phyloP scores from a whole-genome alignment of 92 coral and sea anemone genomes.

The Siderastrea siderea region DNA sequence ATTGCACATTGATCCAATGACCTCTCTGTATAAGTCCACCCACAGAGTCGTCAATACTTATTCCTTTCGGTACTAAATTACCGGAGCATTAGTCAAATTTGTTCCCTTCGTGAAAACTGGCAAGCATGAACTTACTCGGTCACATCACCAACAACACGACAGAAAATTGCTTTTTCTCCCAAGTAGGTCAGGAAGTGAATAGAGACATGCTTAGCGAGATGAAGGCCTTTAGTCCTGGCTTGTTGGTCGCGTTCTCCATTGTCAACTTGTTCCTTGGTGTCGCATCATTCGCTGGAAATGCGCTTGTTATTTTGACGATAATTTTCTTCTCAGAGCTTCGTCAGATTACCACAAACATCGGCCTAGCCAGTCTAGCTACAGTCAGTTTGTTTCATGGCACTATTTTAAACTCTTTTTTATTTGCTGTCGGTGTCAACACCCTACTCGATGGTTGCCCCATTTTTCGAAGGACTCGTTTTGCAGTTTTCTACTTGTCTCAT shows the following conservation, averaged over 20 bases:
- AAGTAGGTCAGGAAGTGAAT: too few relatives aligned
- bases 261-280: not conserved
- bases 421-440: not conserved
- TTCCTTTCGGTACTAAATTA: too few relatives aligned
- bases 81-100: too few relatives aligned
- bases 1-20: too few relatives aligned
- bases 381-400: not conserved
- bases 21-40: too few relatives aligned
- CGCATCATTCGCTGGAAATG: not conserved
- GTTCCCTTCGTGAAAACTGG: not conserved
- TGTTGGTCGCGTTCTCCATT: not conserved
- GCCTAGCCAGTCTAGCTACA: not conserved
- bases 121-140: too few relatives aligned
- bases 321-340: not conserved
- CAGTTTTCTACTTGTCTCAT: not conserved
- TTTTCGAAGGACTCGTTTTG: not conserved
- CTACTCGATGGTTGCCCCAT: not conserved
- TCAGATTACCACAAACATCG: not conserved
- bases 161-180: too few relatives aligned
- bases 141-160: too few relatives aligned
- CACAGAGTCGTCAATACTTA: too few relatives aligned
- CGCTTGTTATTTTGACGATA: not conserved
- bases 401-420: not conserved
- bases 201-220: not conserved
- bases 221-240: not conserved